Evolutionary conservation across 2,113 vertebrate species (phyloP).

Genomic region (Smithornis capensis): DNA sequence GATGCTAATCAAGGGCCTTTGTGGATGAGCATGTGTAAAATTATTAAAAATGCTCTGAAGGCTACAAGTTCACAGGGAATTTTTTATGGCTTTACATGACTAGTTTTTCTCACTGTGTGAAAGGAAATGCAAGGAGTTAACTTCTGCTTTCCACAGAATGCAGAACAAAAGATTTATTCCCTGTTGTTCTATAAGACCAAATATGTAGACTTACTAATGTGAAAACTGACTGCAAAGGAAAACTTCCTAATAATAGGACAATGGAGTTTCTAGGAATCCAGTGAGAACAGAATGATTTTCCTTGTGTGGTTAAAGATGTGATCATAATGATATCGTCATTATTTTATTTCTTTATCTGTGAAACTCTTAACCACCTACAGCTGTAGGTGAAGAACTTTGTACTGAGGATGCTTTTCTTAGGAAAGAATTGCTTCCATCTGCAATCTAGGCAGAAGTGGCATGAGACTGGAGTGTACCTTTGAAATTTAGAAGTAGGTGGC

Average conservation of each 20-base stretch:
- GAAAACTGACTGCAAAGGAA: not conserved
- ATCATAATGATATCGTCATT: not conserved
- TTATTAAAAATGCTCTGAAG: not conserved
- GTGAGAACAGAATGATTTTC: not conserved
- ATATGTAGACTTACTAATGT: not conserved
- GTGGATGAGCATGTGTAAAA: not conserved
- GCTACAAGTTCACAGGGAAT: not conserved
- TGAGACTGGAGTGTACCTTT: not conserved
- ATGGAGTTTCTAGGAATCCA: not conserved
- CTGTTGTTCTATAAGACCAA: not conserved
- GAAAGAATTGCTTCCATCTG: not conserved
- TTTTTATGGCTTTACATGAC: not conserved
- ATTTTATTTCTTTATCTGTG: not conserved
- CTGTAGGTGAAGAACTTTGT: not conserved
- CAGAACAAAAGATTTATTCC: not conserved
- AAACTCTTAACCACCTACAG: not conserved
- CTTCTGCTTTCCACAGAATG: not conserved
- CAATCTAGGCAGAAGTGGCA: not conserved
- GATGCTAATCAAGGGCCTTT: not conserved
- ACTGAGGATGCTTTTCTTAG: not conserved
- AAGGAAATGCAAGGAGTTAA: not conserved
- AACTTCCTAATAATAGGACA: not conserved
- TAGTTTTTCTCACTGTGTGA: not conserved
- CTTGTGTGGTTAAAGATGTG: not conserved
- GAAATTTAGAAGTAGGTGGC: not conserved